A percentile compares a stretch with the other conserved stretches of the same genome.
These are phyloP conservation scores for Hylia prasina DNA, from an alignment of 2,113 vertebrate species.

Conservation along the genomic window DNA sequence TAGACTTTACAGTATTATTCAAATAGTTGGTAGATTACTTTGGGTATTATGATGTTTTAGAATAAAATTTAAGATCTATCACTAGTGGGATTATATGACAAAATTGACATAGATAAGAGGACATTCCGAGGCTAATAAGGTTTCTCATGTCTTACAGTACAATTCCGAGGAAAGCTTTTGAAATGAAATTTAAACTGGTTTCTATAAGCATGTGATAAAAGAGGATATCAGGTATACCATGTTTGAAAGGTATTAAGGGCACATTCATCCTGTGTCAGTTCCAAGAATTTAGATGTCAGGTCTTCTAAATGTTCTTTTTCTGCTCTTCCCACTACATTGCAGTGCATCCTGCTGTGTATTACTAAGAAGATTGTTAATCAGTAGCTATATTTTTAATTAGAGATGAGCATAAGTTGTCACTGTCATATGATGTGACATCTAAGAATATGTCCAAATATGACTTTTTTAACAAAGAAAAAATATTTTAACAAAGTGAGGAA, in stretches of 20 bases:
- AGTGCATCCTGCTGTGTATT: neutral
- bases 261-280: neutral
- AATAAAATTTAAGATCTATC: neutral
- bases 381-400: neutral
- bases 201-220: neutral
- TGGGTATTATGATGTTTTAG: constrained; percentile 20
- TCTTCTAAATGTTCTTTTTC: neutral
- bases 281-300: neutral
- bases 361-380: neutral
- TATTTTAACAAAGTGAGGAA: neutral
- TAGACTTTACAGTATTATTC: constrained; percentile 37
- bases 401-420: neutral
- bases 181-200: neutral
- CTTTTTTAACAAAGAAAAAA: neutral
- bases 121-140: neutral
- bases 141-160: neutral
- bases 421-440: neutral
- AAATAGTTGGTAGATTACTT: constrained; percentile 37
- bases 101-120: neutral
- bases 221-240: neutral
- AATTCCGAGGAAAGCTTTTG: neutral
- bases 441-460: neutral
- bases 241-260: neutral
- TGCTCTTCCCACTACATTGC: neutral
- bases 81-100: neutral